Evolutionary conservation across 2,797 vertebrate species (phyloP).

Genomic region (Crocodylus rhombifer): DNA sequence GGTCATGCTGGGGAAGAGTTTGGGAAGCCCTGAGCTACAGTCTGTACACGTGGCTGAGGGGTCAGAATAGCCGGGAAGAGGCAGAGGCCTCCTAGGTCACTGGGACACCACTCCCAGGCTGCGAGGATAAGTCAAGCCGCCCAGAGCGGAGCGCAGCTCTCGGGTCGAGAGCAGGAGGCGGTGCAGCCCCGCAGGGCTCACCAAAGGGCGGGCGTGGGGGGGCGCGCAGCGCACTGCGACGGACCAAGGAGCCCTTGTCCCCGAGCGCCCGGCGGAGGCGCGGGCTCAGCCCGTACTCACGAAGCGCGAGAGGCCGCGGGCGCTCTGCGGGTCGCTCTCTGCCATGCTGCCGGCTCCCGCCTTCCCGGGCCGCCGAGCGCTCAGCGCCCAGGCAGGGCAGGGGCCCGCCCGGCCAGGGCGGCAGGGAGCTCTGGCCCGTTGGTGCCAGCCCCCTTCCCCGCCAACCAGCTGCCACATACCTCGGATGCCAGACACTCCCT

Average conservation of each 20-base stretch:
- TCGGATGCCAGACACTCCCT: too few species aligned
- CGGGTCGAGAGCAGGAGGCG: neutral
- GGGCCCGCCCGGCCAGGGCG: too few species aligned
- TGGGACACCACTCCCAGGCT: neutral
- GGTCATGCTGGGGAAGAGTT: too few species aligned
- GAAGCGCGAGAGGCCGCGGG: neutral
- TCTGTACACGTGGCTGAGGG: too few species aligned
- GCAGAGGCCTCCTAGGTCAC: neutral
- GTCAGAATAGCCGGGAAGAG: too few species aligned
- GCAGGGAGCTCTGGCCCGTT: too few species aligned
- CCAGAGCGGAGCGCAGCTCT: neutral
- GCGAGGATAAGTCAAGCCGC: neutral
- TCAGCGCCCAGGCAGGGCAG: neutral
- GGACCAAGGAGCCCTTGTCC: too few species aligned
- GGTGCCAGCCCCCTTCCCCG: too few species aligned
- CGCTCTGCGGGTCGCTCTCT: rapidly evolving
- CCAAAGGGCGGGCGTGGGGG: neutral
- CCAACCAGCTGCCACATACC: too few species aligned
- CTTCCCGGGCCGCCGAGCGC: neutral
- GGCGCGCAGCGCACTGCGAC: too few species aligned
- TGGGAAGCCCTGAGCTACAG: too few species aligned
- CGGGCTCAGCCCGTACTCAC: neutral
- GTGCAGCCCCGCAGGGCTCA: too few species aligned
- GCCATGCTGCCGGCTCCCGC: neutral
- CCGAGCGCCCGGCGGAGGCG: neutral